Base-by-base conservation (phyloP, 2,797 vertebrate species). In the Graptemys geographica region DNA sequence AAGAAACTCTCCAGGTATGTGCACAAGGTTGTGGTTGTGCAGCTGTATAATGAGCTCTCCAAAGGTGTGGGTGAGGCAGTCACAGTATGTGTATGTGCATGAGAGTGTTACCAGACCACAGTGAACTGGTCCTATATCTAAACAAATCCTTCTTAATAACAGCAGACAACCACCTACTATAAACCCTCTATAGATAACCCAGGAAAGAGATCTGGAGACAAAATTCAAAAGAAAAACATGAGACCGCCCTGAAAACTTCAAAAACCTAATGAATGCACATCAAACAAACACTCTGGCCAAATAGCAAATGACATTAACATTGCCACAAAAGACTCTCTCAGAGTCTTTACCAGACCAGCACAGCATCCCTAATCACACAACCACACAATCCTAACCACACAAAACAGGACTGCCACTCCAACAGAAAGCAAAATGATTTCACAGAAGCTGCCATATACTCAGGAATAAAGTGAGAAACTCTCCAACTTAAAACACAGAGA, bases 1-100 rank as follows among this genome's bases (percentile, higher is more conserved):
- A 37, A 56, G 11, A 52, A 37, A 51, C 19, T 80, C 51, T 11
- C 49, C 16, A 37, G 51, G n/a, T 18, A 62, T 33, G 59, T 27
- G 33, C n/a, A 25, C 52, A 6, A 55, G 79, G 79, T 56, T 53
- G 23, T 55, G n/a, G 21, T 52, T 59, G 31, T 52, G 52, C 52
- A 52, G 16, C 6, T 19, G 52, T 52, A 52, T 52, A 52, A 41
- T 59, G 0, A 79, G 56, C 13, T 28, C 25, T n/a, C 49, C 5
- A 23, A 28, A 5, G 13, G 25, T 0, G 0, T 8, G 44, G 79
- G 6, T 65, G 62, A 76, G 59, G 33, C 69, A 10, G 27, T 56
- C 1, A 2, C 13, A 33, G n/a, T 4, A 8, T 0, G 4, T 4
- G 41, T 5, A 11, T 0, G 2, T 4, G 9, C 49, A 44, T 16